Evolutionary conservation across 1,140 invertebrate genomes (phyloP).

Genomic region (Papilio machaon): DNA sequence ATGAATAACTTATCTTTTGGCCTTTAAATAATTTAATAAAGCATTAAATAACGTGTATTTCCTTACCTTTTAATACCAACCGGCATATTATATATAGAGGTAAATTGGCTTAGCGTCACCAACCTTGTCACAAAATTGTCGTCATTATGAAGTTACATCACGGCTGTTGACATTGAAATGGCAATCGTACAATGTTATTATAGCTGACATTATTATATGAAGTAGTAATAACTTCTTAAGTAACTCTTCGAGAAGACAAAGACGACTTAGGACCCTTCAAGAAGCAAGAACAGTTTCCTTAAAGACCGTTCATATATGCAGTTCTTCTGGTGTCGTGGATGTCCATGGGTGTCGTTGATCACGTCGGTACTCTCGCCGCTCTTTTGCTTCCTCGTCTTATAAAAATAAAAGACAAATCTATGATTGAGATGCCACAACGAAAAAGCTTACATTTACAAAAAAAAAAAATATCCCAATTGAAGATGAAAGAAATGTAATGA

Average conservation of each 20-base stretch:
- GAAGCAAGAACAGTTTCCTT: too few species aligned
- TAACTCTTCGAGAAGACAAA: not conserved
- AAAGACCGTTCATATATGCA: too few species aligned
- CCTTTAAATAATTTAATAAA: not conserved
- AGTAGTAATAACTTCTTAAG: not conserved
- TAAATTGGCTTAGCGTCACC: conserved; percentile 17
- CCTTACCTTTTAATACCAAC: not conserved
- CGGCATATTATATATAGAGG: not conserved
- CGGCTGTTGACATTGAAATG: not conserved
- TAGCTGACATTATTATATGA: not conserved
- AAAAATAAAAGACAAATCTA: too few species aligned
- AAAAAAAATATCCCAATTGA: too few species aligned
- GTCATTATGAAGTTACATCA: conserved; percentile 7
- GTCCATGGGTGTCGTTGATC: too few species aligned
- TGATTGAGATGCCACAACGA: too few species aligned
- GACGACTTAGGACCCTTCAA: too few species aligned
- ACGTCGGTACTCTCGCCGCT: too few species aligned
- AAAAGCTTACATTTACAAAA: too few species aligned
- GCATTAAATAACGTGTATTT: not conserved
- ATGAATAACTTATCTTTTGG: not conserved
- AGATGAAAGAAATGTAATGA: too few species aligned
- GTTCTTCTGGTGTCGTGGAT: too few species aligned
- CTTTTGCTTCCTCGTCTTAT: too few species aligned
- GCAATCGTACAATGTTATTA: not conserved
- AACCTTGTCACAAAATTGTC: conserved; percentile 10